A percentile compares a stretch with the other conserved stretches of the same genome.
Evolutionary conservation across 2,888 invertebrate species (phyloP).

Genomic region (Lymantria monacha): DNA sequence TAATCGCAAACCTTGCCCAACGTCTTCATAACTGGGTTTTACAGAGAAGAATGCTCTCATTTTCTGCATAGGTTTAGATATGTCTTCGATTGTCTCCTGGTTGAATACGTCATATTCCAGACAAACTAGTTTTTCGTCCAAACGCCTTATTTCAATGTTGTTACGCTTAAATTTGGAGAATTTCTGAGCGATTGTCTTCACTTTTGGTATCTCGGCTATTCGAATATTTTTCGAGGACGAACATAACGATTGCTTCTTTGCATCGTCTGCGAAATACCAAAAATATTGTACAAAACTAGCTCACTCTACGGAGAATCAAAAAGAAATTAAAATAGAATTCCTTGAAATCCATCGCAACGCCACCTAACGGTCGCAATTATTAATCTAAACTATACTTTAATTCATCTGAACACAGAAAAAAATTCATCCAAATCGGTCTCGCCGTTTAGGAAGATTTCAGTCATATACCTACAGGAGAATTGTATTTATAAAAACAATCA

Average conservation of each 20-base stretch:
- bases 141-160: slow-evolving; percentile 56
- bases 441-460: no score
- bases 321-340: no score
- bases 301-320: no score
- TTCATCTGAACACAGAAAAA: no score
- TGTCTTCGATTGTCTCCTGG: neutral
- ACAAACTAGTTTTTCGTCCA: slow-evolving; percentile 69
- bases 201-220: slow-evolving; percentile 55
- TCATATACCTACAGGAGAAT: no score
- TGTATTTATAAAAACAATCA: no score
- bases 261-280: neutral
- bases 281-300: no score
- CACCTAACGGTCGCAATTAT: no score
- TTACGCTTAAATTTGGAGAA: slow-evolving; percentile 56
- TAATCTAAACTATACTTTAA: no score
- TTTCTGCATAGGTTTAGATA: slow-evolving; percentile 43
- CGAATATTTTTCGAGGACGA: slow-evolving; percentile 34
- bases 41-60: slow-evolving; percentile 67
- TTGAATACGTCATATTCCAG: slow-evolving; percentile 65
- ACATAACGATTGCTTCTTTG: neutral
- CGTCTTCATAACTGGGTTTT: slow-evolving; percentile 32
- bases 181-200: slow-evolving; percentile 65
- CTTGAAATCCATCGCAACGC: no score
- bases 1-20: neutral
- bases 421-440: no score